Evolutionary conservation across 92 coral and sea anemone genomes (phyloP), one percentile per base, ranked within the genome.

Genomic region (Epizoanthus scotinus): DNA sequence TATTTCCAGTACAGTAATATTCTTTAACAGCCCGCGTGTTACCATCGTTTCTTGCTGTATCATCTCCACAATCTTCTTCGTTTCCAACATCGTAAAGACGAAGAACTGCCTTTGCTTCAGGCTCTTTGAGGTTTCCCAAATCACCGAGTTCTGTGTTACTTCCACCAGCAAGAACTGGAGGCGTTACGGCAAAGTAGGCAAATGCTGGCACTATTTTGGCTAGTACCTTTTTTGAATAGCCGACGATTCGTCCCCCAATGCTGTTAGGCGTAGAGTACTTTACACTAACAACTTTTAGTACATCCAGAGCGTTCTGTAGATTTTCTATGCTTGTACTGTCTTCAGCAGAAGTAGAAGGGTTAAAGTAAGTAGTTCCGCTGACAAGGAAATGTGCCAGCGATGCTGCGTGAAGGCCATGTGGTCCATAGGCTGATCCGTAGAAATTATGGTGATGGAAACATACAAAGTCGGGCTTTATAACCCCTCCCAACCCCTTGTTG

Each of bases 371-470:
- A 13, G 90, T 87, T 58, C 86, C 88, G 1, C 83, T 83, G 0
- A 83, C 79, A 3, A 91, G 86, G 63, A 85, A 88, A 36, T 79
- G 61, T 2, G 83, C 60, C 21, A 88, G 77, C 0, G 90, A 84
- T 19, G 82, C 92, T 0, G 22, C 62, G 59, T 91, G 92, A 38
- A 79, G 50, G 54, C 92, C 95, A 7, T 63, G 59, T 0, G 95
- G 92, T 10, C 78, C 77, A 64, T 91, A 91, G 10, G 88, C 90
- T 19, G 87, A 49, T 8, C 83, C 94, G 63, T 91, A 91, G 74
- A 75, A 91, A 14, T 70, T 26, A 61, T 82, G 78, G 81, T 91
- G 92, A 56, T 88, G 92, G 58, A 85, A 91, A 6, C 67, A 82
- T 3, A 87, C 60, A 49, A 26, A 91, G 56, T 91, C 94, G 20